These are phyloP conservation scores for Sarcophaga variegata DNA, from an alignment of 2,888 invertebrate species.

Conservation along the genomic window DNA sequence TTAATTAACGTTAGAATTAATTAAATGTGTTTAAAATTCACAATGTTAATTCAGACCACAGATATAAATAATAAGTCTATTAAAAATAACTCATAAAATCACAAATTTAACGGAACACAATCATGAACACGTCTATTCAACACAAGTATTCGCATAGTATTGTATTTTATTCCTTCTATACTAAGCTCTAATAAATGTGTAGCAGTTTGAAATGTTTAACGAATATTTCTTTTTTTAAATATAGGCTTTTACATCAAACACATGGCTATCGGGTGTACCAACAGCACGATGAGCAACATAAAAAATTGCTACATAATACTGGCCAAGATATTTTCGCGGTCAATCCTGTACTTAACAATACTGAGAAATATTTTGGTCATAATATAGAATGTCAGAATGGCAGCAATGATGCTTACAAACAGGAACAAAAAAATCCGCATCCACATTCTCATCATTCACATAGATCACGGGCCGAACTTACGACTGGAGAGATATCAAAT, in stretches of 20 bases:
- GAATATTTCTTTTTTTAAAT: neutral
- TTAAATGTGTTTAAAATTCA: too few species aligned
- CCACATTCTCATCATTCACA: slow-evolving; percentile 1
- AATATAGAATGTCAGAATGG: slow-evolving; percentile 36
- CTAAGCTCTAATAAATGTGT: too few species aligned
- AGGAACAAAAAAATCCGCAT: slow-evolving; percentile 8
- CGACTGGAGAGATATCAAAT: slow-evolving; percentile 36
- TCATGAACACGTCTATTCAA: too few species aligned
- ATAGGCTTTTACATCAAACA: slow-evolving; percentile 41
- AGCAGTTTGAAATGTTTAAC: too few species aligned
- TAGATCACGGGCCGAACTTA: slow-evolving; percentile 12
- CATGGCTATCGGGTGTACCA: slow-evolving; percentile 46
- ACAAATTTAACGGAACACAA: too few species aligned
- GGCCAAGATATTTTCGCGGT: slow-evolving; percentile 39
- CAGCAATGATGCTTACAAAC: slow-evolving; percentile 18
- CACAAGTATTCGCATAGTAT: too few species aligned
- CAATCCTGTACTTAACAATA: slow-evolving; percentile 42
- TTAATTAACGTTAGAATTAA: too few species aligned
- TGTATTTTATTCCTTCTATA: too few species aligned
- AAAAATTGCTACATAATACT: slow-evolving; percentile 36
- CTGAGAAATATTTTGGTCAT: slow-evolving; percentile 49
- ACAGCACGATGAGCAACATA: slow-evolving; percentile 26
- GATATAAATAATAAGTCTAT: too few species aligned
- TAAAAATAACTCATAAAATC: too few species aligned
- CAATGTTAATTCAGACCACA: too few species aligned